Conservation (phyloP, 2,113 vertebrate species). For the Tachuris rubrigastra region DNA sequence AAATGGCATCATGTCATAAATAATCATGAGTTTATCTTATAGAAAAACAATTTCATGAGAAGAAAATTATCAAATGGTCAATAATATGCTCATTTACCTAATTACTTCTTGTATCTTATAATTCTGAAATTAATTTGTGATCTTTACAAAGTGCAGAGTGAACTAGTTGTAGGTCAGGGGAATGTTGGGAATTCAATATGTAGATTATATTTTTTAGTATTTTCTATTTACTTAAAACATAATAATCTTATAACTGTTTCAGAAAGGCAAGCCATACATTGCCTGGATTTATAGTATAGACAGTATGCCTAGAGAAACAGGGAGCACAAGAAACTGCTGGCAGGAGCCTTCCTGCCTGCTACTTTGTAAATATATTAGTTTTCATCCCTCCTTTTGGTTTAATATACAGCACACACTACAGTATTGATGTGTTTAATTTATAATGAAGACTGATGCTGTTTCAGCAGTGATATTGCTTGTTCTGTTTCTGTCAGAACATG, state of each 20-base stretch:
- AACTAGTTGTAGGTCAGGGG: neutral
- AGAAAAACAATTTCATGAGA: neutral
- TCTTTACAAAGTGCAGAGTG: neutral
- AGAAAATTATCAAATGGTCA: neutral
- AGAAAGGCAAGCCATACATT: neutral
- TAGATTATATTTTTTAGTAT: neutral
- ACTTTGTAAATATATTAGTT: neutral
- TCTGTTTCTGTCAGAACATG: constrained; percentile 23
- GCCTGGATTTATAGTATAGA: neutral
- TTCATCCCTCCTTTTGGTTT: neutral
- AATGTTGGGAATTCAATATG: neutral
- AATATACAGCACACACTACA: neutral
- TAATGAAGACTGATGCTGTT: constrained; percentile 37
- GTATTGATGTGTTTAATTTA: constrained; percentile 22
- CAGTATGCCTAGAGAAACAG: neutral
- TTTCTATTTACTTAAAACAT: neutral
- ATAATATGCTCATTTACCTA: neutral
- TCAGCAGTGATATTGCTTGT: neutral
- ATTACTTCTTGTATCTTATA: neutral
- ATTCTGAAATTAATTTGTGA: neutral
- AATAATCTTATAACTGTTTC: neutral
- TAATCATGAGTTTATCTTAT: neutral
- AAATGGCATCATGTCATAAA: neutral
- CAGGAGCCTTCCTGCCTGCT: neutral
- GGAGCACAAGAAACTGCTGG: neutral